These are phyloP conservation scores for Aphelinus certus DNA, from an alignment of 1,140 invertebrate genomes.

Conservation along the genomic window DNA sequence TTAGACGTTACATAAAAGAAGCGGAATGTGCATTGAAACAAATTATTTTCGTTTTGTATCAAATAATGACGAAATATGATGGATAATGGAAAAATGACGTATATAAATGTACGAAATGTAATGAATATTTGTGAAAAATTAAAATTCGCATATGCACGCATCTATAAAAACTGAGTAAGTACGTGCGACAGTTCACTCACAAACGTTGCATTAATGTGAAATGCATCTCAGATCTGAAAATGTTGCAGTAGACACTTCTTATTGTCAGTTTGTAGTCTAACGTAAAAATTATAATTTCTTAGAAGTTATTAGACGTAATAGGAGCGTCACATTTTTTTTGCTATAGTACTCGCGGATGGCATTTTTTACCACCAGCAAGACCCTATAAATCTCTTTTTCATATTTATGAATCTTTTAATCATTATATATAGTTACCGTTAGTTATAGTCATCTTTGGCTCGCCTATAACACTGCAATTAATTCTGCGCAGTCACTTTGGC, in stretches of 20 bases:
- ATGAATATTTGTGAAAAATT: background rate
- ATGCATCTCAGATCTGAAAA: constrained; percentile 18
- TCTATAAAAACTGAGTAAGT: constrained; percentile 29
- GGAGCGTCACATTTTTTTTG: background rate
- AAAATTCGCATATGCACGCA: constrained; percentile 10
- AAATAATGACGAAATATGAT: constrained; percentile 12
- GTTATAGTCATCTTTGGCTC: constrained; percentile 34
- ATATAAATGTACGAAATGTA: no score
- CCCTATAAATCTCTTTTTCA: constrained; percentile 41
- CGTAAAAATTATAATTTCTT: background rate
- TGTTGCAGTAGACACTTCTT: background rate
- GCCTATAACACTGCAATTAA: background rate
- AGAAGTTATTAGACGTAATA: background rate
- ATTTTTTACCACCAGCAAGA: constrained; percentile 54
- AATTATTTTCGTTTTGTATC: constrained; percentile 4
- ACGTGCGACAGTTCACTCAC: constrained; percentile 23
- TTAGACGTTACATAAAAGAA: constrained; percentile 8
- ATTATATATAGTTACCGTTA: constrained; percentile 27
- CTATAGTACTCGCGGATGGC: constrained; percentile 41
- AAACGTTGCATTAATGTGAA: constrained; percentile 26
- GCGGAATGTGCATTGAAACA: constrained; percentile 35
- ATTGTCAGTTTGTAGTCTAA: background rate
- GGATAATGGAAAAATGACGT: background rate
- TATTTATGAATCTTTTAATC: constrained; percentile 1
- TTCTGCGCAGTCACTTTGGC: constrained; percentile 3